Evolutionary conservation across 2,113 vertebrate genomes (phyloP).

Genomic region (Phrynosoma blainvillii): DNA sequence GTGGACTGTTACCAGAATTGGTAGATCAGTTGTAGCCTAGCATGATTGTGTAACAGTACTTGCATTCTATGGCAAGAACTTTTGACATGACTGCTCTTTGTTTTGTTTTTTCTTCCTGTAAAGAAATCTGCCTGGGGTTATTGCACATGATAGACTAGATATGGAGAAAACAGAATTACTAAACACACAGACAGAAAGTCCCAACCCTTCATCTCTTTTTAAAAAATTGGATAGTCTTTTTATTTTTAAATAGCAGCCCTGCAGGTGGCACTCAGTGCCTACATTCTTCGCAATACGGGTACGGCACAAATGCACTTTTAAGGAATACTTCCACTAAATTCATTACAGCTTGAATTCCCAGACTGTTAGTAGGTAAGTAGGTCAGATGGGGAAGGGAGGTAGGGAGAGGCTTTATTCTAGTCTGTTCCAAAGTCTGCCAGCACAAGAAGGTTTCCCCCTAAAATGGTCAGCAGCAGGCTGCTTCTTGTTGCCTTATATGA

Average conservation of each 20-base stretch:
- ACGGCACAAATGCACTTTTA: background rate
- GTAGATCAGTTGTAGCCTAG: no score
- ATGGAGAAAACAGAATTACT: background rate
- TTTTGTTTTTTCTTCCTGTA: no score
- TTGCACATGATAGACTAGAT: background rate
- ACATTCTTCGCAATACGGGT: fast-evolving
- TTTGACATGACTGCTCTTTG: no score
- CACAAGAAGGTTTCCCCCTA: background rate
- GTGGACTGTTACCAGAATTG: no score
- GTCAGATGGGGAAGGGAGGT: conserved; percentile 1
- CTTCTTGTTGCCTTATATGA: background rate
- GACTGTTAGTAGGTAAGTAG: conserved; percentile 18
- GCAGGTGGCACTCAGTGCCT: conserved; percentile 62
- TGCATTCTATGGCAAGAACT: no score
- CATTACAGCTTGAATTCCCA: background rate
- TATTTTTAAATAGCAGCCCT: conserved; percentile 45
- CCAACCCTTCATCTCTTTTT: background rate
- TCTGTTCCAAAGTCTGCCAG: background rate
- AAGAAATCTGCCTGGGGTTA: no score
- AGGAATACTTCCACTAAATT: background rate
- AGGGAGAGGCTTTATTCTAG: background rate
- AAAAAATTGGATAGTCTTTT: background rate
- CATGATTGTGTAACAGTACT: no score
- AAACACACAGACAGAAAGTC: background rate
- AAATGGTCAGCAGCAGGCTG: background rate